Evolutionary conservation across 2,797 vertebrate genomes (phyloP).

Genomic region (Ctenopoma kingsleyae): DNA sequence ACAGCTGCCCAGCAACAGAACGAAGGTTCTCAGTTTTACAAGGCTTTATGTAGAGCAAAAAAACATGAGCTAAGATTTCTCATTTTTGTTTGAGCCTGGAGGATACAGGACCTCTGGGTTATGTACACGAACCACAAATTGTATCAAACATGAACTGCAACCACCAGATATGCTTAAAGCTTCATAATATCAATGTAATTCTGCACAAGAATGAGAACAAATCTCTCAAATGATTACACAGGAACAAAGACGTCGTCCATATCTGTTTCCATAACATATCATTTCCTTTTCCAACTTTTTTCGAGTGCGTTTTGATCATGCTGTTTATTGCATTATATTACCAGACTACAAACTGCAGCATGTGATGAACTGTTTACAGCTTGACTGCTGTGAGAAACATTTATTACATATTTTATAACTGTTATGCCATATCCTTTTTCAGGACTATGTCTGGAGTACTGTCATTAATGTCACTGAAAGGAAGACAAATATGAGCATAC

Average conservation of each 20-base stretch:
- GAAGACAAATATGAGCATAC: neutral
- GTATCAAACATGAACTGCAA: neutral
- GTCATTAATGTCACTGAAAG: neutral
- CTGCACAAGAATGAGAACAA: neutral
- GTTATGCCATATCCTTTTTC: neutral
- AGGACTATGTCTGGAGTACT: neutral
- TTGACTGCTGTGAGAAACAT: neutral
- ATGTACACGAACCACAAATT: neutral
- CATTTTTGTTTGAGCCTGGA: neutral
- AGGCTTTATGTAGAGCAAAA: neutral
- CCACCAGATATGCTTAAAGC: neutral
- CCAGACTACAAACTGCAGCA: neutral
- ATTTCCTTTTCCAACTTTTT: neutral
- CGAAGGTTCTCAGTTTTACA: neutral
- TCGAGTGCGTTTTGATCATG: neutral
- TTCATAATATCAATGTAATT: neutral
- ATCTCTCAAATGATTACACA: neutral
- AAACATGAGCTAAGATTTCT: neutral
- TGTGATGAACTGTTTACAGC: neutral
- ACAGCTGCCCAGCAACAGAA: conserved; percentile 19
- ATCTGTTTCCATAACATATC: too few relatives aligned
- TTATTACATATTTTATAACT: neutral
- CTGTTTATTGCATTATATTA: too few relatives aligned
- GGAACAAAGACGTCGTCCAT: neutral
- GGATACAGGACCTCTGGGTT: neutral